A percentile compares a stretch with the other conserved stretches of the same genome.
These are phyloP conservation scores for Acanthurus leucopareius DNA, from an alignment of 2,797 vertebrate species.

Conservation along the genomic window DNA sequence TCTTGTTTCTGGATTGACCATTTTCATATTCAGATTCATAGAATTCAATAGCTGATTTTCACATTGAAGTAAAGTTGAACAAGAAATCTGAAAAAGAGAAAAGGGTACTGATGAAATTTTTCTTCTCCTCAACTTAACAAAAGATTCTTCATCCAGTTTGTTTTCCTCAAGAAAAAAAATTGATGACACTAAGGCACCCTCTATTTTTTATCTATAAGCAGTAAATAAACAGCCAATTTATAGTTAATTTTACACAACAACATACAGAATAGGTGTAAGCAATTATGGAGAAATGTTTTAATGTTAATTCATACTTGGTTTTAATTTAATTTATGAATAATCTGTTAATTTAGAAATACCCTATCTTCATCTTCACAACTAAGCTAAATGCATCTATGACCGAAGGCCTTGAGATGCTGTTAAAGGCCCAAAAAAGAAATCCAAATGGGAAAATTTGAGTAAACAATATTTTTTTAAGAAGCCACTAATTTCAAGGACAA, in stretches of 20 bases:
- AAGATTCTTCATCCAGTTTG: not conserved
- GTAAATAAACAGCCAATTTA: no score
- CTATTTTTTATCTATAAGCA: no score
- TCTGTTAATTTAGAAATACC: no score
- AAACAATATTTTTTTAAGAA: not conserved
- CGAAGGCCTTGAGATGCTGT: not conserved
- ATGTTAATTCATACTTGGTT: no score
- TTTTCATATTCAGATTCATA: no score
- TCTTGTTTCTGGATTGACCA: not conserved
- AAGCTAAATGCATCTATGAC: not conserved
- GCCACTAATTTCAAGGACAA: not conserved
- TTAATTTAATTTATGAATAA: no score
- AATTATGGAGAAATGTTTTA: no score
- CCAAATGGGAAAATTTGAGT: not conserved
- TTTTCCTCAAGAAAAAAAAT: no score
- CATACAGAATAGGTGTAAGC: no score
- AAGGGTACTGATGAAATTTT: not conserved
- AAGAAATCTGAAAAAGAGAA: not conserved
- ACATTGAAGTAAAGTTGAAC: not conserved
- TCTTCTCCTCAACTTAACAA: not conserved
- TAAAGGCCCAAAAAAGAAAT: not conserved
- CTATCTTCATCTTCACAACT: not conserved
- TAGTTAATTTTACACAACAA: no score
- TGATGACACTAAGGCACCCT: no score
- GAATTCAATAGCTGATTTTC: not conserved